Evolutionary conservation across 1,140 invertebrate genomes (phyloP).

Genomic region (Drosophila pruinosa): DNA sequence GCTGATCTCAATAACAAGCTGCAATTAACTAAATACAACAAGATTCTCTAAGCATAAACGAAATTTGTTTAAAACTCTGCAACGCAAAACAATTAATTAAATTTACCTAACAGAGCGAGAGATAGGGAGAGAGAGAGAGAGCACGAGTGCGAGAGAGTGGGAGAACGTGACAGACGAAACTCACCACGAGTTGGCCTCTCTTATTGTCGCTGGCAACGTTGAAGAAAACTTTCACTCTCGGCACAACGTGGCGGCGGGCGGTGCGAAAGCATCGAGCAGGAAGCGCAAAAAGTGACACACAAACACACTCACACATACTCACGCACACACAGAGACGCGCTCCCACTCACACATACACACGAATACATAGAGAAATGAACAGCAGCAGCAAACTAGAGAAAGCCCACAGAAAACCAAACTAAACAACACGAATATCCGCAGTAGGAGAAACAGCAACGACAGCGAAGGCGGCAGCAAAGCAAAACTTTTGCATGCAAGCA

Average conservation of each 20-base stretch:
- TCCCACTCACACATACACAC: slow-evolving; percentile 10
- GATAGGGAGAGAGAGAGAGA: not conserved
- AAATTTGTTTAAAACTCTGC: not conserved
- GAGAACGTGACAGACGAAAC: slow-evolving; percentile 7
- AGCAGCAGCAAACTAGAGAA: slow-evolving; percentile 21
- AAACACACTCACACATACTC: slow-evolving; percentile 21
- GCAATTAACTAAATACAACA: not conserved
- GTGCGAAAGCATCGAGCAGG: slow-evolving; percentile 62
- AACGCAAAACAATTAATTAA: slow-evolving; percentile 22
- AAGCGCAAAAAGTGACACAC: slow-evolving; percentile 74
- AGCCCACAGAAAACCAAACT: slow-evolving; percentile 41
- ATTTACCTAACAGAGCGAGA: not conserved
- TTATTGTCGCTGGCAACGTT: slow-evolving; percentile 9
- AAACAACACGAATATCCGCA: slow-evolving; percentile 47
- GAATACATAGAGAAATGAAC: not conserved
- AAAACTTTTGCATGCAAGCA: slow-evolving; percentile 50
- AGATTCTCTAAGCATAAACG: not conserved
- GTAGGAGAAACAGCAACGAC: slow-evolving; percentile 43
- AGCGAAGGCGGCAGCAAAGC: slow-evolving; percentile 25
- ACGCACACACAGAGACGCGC: slow-evolving; percentile 8
- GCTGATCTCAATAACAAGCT: not conserved
- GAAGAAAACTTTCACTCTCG: slow-evolving; percentile 70
- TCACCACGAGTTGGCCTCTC: slow-evolving; percentile 30
- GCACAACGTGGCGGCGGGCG: slow-evolving; percentile 71
- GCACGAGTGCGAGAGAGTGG: not conserved